Base-by-base conservation (phyloP, 2,113 vertebrate species). In the Lophius piscatorius region DNA sequence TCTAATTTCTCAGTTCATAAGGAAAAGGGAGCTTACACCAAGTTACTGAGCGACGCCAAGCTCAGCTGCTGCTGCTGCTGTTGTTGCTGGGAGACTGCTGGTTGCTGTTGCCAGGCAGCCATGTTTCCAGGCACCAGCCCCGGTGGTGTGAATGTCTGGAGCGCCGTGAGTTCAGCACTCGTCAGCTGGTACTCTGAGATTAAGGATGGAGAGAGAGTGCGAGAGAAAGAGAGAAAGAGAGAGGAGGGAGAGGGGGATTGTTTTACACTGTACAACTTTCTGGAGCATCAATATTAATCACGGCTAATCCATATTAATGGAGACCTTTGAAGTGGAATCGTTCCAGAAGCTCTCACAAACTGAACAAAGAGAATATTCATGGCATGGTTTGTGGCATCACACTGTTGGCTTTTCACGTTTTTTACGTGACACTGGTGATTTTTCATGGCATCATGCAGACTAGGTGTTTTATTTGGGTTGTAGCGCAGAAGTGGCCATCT, bases 141-240 rank as follows among this genome's bases (percentile, higher is more conserved):
- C 4, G 94, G 93, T 0, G 95, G 96, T 58, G 92, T 94, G 91
- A 98, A 98, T 0, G 95, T 92, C 2, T 95, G 94, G 75, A 98
- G 92, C 2, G 94, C 95, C 6, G 95, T 94, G 45, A 98, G 90
- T 80, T 97, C 96, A 11, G 95, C 95, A 2, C 95, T 97, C 6
- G 92, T 94, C 93, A 97, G 87, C 90, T 96, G 95, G 89, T 97
- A 98, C 83, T 98, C 96, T 98, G 93, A 7, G 82, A 78, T 50
- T 31, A 64, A 40, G 54, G 71, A 70, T 24, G 39, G 56, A 62
- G 50, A n/a, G 57, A 83, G 64, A 48, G 4, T 41, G 28, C 49
- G 26, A 48, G 4, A 35, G 35, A 33, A 26, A 16, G 18, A 39
- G 86, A 2, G 67, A 33, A 58, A 14, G 44, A 24, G 22, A 40